Base-by-base conservation (phyloP, 2,797 vertebrate species). In the Pseudochromis fuscus region DNA sequence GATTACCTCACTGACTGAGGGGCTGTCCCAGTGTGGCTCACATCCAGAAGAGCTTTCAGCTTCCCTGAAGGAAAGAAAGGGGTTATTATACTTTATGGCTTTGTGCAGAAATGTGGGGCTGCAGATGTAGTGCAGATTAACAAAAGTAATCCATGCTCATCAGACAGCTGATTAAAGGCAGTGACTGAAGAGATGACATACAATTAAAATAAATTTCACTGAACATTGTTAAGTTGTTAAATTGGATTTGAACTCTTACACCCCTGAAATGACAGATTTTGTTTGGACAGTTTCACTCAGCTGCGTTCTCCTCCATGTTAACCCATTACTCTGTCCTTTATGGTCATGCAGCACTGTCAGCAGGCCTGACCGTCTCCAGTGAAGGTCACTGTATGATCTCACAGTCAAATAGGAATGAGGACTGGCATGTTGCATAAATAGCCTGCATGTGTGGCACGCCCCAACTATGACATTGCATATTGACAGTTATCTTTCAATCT, bases 351-450 rank as follows among this genome's bases (percentile, higher is more conserved):
- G 72, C 75, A 24, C 31, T 2, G 82, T 86, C 85, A 88, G 84
- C 84, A 82, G 50, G 23, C 59, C 44, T 16, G 37, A 30, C 37
- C 4, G 70, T 68, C 72, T 72, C 38, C 46, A 49, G 46, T 92
- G 87, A 92, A 93, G 90, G 90, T 90, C 91, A 88, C 37, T n/a
- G 35, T 72, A 18, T 65, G 79, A 87, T 84, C 82, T 76, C 55
- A 57, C 73, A 57, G 56, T 51, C 37, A 58, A 73, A 37, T 30
- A 50, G 48, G 72, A 84, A 79, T 60, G 84, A 68, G 53, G 30
- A 25, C 52, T 50, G 67, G 65, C 55, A 81, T 85, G 86, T 74
- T 80, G 75, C 92, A 92, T 91, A 92, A 93, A 93, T 93, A 94
- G 88, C 56, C 71, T 46, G 44, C 38, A 35, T 60, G 59, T 67